phyloP scores from a whole-genome alignment of 1,140 invertebrate species.

The Drosophila lacertosa region DNA sequence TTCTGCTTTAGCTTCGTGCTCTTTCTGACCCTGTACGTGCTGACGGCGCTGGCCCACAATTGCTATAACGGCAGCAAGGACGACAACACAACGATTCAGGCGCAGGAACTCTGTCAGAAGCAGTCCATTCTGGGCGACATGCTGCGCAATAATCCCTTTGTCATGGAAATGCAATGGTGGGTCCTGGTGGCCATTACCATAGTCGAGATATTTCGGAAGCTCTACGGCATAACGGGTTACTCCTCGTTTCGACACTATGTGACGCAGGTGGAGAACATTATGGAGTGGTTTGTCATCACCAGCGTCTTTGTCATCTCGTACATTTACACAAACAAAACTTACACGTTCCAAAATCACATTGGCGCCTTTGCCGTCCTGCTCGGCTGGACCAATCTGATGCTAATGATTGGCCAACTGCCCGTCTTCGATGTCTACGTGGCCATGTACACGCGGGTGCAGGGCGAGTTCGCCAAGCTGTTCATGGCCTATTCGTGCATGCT shows the following conservation, averaged over 20 bases:
- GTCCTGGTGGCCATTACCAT: conserved; percentile 89
- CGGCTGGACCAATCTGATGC: conserved; percentile 94
- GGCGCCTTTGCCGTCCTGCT: conserved; percentile 91
- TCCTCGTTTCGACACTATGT: conserved; percentile 91
- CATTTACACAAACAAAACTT: conserved; percentile 90
- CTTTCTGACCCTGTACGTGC: conserved; percentile 90
- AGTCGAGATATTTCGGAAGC: conserved; percentile 90
- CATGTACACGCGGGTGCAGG: conserved; percentile 93
- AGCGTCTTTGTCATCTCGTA: conserved; percentile 92
- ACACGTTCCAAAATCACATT: conserved; percentile 91
- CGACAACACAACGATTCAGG: conserved; percentile 88
- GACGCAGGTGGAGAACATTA: conserved; percentile 91
- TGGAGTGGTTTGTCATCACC: conserved; percentile 93
- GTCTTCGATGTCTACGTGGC: conserved; percentile 94
- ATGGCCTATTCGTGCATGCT: conserved; percentile 93
- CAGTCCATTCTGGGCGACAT: conserved; percentile 90
- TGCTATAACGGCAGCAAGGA: conserved; percentile 91
- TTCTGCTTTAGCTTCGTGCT: conserved; percentile 92
- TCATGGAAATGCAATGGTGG: conserved; percentile 92
- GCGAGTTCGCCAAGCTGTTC: conserved; percentile 92
- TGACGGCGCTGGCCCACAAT: conserved; percentile 90
- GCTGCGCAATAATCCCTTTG: conserved; percentile 88
- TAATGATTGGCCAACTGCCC: conserved; percentile 93
- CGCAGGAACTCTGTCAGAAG: conserved; percentile 89
- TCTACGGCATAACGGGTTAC: conserved; percentile 91